Base-by-base conservation (phyloP, 2,888 invertebrate genomes). In the Lucinisca nassula region DNA sequence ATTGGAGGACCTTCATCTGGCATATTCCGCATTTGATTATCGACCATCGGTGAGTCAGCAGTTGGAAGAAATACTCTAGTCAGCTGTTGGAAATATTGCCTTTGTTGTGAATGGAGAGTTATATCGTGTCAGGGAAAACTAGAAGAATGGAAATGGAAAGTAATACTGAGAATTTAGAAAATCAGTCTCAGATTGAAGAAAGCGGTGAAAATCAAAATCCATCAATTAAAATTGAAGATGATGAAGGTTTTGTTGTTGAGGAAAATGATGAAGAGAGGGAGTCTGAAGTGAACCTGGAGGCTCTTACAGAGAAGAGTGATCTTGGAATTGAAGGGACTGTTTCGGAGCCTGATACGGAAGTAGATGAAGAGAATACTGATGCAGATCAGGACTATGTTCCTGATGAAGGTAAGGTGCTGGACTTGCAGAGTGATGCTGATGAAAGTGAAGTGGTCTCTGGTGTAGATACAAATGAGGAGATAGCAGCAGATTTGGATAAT, bases 231-330 rank as follows among this genome's bases (percentile, higher is more conserved):
- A 35, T 12, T 35, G 67, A 67, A 30, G 67, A 67, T 17, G 17
- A 8, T 8, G 45, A 45, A 17, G 45, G n/a, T n/a, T n/a, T n/a
- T n/a, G n/a, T n/a, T n/a, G 27, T 27, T 27, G 58, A 58, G 49
- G n/a, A 55, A 55, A 51, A 73, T 32, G 3, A 30, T n/a, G n/a
- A 58, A 32, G 51, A 40, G 30, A 74, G 38, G 58, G 80, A 70
- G 21, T n/a, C 24, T 72, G 79, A 79, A 76, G 24, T 10, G 10
- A 70, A 79, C 27, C n/a, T 38, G 27, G 70, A 72, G 51, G 24
- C 17, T 45, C 32, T 37, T 49, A 14, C 21, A 10, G 75, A 49
- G 32, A 4, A 51, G 32, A 1, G 37, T 10, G n/a, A 14, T 1
- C 3, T 10, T 1, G 74, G 32, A 27, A 45, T 24, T 30, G 49